Evolutionary conservation across 2,113 vertebrate species (phyloP).

Genomic region (Pelmatolapia mariae): DNA sequence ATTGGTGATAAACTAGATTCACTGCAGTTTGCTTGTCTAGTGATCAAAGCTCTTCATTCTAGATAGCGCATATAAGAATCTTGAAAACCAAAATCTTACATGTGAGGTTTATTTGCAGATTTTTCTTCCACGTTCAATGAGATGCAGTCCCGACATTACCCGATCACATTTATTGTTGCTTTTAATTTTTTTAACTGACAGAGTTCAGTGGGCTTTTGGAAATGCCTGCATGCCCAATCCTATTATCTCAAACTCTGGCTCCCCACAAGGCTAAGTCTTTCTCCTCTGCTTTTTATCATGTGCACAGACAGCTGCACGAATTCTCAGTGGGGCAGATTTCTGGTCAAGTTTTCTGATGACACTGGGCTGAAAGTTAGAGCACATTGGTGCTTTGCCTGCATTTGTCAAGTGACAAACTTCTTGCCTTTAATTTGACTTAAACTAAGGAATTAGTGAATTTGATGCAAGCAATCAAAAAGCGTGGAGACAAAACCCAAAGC

Average conservation of each 20-base stretch:
- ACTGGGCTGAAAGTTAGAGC: neutral
- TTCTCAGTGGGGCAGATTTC: neutral
- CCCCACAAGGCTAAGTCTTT: neutral
- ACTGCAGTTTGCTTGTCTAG: rapidly evolving
- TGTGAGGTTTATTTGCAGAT: neutral
- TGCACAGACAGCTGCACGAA: neutral
- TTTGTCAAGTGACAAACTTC: neutral
- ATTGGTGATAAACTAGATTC: neutral
- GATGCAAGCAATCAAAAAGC: neutral
- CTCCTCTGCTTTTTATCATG: neutral
- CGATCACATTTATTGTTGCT: neutral
- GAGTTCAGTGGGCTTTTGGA: neutral
- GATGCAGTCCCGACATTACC: neutral
- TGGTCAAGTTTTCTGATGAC: neutral
- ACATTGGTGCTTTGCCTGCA: neutral
- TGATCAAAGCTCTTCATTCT: neutral
- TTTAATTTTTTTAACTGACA: neutral
- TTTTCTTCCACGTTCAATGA: neutral
- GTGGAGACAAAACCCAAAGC: neutral
- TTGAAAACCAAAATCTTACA: rapidly evolving
- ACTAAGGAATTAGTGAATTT: neutral
- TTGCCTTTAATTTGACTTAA: neutral
- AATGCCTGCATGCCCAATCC: neutral
- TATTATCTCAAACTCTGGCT: neutral
- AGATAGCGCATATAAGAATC: neutral